phyloP scores from a whole-genome alignment of 1,140 invertebrate species.

The Hyles euphorbiae region DNA sequence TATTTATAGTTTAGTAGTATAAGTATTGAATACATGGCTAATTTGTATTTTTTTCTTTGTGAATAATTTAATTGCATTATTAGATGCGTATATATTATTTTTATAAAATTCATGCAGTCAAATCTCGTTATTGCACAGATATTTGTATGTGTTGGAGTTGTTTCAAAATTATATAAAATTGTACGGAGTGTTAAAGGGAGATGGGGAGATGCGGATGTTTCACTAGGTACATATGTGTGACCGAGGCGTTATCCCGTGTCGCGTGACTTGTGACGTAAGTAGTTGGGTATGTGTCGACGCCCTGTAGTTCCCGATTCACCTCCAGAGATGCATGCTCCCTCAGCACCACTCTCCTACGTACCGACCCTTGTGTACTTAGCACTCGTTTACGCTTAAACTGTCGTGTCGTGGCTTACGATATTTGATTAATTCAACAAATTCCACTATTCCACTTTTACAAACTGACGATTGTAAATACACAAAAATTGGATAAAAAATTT shows the following conservation, averaged over 20 bases:
- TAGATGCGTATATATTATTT: constrained; percentile 31
- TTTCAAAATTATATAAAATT: neutral
- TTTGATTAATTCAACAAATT: no score
- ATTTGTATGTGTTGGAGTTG: neutral
- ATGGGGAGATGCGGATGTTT: no score
- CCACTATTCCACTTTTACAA: no score
- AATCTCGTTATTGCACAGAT: constrained; percentile 61
- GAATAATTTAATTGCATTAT: constrained; percentile 30
- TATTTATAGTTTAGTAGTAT: constrained; percentile 24
- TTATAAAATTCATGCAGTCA: constrained; percentile 67
- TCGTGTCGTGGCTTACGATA: no score
- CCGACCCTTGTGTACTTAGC: constrained; percentile 13
- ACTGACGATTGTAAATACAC: no score
- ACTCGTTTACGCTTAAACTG: constrained; percentile 11
- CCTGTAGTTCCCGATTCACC: constrained; percentile 48
- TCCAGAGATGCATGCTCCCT: constrained; percentile 44
- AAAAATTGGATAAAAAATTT: no score
- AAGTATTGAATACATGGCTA: constrained; percentile 14
- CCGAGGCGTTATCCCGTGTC: constrained; percentile 16
- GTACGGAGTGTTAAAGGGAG: neutral
- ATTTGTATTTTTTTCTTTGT: constrained; percentile 17
- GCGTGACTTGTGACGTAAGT: constrained; percentile 44
- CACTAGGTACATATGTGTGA: constrained; percentile 34
- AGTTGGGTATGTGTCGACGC: constrained; percentile 47
- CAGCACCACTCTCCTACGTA: constrained; percentile 18